These are phyloP conservation scores for Genyomyrus donnyi DNA, from an alignment of 2,113 vertebrate species.

Conservation along the genomic window DNA sequence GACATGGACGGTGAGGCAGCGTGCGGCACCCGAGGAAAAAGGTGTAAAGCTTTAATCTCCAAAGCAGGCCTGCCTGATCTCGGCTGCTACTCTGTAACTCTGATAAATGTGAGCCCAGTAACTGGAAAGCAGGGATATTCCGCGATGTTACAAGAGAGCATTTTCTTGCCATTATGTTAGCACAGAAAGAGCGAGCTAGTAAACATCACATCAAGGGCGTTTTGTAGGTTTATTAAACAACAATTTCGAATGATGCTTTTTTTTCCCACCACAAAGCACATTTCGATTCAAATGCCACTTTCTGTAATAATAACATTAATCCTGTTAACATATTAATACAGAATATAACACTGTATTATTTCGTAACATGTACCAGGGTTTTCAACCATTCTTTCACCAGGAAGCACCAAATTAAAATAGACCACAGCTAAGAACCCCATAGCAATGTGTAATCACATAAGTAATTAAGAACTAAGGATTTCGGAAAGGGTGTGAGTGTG, in stretches of 20 bases:
- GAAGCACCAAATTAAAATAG: neutral
- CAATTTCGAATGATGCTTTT: neutral
- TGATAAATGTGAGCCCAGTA: neutral
- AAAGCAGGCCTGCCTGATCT: neutral
- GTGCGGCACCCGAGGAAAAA: neutral
- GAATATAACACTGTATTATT: neutral
- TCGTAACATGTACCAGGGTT: neutral
- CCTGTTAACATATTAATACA: neutral
- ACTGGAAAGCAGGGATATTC: neutral
- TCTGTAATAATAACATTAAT: neutral
- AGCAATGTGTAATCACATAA: neutral
- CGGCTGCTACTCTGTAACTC: neutral
- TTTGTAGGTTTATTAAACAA: neutral
- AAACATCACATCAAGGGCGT: neutral
- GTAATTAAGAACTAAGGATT: neutral
- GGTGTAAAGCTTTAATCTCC: neutral
- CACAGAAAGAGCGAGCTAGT: neutral
- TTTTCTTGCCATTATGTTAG: neutral
- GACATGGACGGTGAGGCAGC: slow-evolving; percentile 84
- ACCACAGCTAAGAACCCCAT: neutral
- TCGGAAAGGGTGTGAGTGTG: neutral
- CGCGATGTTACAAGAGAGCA: neutral
- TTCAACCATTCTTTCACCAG: neutral
- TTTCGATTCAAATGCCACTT: neutral
- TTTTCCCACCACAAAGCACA: neutral